Evolutionary conservation across 2,113 vertebrate species (phyloP), one percentile per base, ranked within the genome.

Genomic region (Carollia perspicillata): DNA sequence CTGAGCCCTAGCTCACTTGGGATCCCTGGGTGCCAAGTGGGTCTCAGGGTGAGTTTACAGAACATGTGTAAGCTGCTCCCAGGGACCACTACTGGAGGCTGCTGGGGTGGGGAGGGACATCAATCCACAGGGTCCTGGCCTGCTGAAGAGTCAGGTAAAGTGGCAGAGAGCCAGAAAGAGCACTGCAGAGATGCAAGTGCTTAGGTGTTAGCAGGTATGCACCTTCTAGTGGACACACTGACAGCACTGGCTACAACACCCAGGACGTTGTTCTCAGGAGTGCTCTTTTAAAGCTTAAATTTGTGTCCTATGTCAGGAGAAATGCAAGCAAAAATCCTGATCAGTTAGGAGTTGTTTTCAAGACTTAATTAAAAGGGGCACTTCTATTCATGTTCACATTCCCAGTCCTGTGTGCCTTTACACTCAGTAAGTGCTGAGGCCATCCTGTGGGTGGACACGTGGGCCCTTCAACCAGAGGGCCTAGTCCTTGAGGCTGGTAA

Each of bases 151-250:
- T 22, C 22, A 14, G 37, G 33, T 23, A 66, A 13, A n/a, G 8
- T 0, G 16, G 55, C 12, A 18, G 23, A 28, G 3, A 40, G 8
- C 8, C 11, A 58, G 83, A 49, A 53, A 79, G 79, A 69, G 10
- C 42, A 2, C 12, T 0, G 11, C 10, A 13, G 22, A 74, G 28
- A 16, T 4, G 7, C 51, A 2, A 23, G 44, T 6, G 40, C 8
- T 6, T 28, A 33, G 22, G 12, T 9, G 16, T 7, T 22, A 3
- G 13, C 23, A 6, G 58, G 44, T 2, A 0, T 0, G 16, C 8
- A 1, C 22, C 3, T 20, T 0, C 12, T 4, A 12, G 12, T 0
- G 3, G 37, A 2, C 26, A 6, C 0, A 8, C 2, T 33, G 26
- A 28, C 22, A 20, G 44, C 17, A 8, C 40, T 26, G 16, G 18